phyloP scores from a whole-genome alignment of 2,888 invertebrate species.

The Thymelicus sylvestris region DNA sequence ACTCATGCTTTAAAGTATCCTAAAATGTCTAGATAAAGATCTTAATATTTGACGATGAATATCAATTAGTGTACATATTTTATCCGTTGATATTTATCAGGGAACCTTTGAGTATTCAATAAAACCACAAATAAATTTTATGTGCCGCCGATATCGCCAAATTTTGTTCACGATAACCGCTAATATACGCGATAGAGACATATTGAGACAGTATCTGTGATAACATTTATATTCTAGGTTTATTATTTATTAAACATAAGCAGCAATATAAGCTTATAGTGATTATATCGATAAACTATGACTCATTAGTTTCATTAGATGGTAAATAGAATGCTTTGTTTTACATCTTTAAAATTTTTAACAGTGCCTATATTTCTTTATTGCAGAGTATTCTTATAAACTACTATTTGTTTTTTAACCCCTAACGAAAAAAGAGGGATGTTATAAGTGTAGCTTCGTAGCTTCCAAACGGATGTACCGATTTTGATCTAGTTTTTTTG shows the following conservation, averaged over 20 bases:
- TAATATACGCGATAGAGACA: not conserved
- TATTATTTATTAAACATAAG: not conserved
- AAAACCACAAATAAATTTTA: slow-evolving; percentile 8
- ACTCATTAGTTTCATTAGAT: not conserved
- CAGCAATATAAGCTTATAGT: not conserved
- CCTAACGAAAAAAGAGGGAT: too few relatives aligned
- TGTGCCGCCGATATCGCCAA: not conserved
- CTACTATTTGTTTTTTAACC: too few relatives aligned
- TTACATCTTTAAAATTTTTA: too few relatives aligned
- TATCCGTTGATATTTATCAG: not conserved
- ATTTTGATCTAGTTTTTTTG: too few relatives aligned
- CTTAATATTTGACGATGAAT: not conserved
- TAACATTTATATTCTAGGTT: not conserved
- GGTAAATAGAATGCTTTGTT: too few relatives aligned
- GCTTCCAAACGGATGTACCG: too few relatives aligned
- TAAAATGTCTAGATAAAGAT: not conserved
- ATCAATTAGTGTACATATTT: not conserved
- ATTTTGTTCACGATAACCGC: slow-evolving; percentile 5
- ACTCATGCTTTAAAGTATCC: too few relatives aligned
- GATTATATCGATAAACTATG: not conserved
- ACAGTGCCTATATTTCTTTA: too few relatives aligned
- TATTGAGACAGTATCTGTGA: not conserved
- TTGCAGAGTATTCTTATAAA: too few relatives aligned
- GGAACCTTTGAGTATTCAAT: slow-evolving; percentile 4
- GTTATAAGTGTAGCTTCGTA: too few relatives aligned